These are phyloP conservation scores for Bryconaethiops microstoma DNA, from an alignment of 2,797 vertebrate species.

Conservation along the genomic window DNA sequence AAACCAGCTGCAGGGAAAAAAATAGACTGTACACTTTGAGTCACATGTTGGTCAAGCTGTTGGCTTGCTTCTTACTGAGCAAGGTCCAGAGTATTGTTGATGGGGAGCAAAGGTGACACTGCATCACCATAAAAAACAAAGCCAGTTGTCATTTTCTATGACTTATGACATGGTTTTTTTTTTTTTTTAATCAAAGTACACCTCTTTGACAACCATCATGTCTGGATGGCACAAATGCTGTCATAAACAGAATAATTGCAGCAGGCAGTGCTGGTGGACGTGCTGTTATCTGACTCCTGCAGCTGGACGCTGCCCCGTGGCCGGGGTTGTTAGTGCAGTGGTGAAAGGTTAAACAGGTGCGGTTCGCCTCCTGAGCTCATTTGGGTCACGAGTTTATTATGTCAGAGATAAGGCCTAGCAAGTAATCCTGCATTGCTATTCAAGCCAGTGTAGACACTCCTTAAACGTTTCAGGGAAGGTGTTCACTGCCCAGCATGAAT, in stretches of 20 bases:
- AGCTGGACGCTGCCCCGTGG: background rate
- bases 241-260: slow-evolving; percentile 12
- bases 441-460: background rate
- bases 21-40: background rate
- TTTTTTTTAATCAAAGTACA: slow-evolving; percentile 18
- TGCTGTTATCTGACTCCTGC: background rate
- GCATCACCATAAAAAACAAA: background rate
- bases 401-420: slow-evolving; percentile 42
- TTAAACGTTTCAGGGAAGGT: background rate
- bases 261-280: background rate
- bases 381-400: slow-evolving; percentile 45
- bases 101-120: slow-evolving; percentile 19
- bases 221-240: background rate
- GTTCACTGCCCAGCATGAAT: background rate
- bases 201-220: background rate
- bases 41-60: slow-evolving; percentile 10
- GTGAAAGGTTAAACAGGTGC: slow-evolving; percentile 38
- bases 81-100: background rate
- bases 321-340: background rate
- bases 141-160: background rate
- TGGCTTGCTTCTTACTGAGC: background rate
- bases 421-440: background rate
- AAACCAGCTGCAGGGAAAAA: background rate
- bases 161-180: background rate
- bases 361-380: slow-evolving; percentile 16